phyloP scores from a whole-genome alignment of 2,113 vertebrate genomes.

The Pelecanoides urinatrix region DNA sequence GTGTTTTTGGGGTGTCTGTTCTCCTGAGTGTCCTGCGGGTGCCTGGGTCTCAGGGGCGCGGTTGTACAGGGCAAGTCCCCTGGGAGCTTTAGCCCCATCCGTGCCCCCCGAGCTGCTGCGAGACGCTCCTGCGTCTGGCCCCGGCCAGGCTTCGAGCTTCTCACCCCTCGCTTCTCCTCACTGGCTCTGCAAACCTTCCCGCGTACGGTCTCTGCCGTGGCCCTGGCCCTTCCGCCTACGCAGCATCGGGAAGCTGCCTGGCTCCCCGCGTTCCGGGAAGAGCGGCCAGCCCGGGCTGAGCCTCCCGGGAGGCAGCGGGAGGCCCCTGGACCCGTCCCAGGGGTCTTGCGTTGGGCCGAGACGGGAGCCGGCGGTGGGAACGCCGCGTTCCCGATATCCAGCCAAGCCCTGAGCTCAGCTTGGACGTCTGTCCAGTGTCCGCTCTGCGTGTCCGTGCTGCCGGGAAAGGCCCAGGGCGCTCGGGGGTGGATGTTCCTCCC shows the following conservation, averaged over 20 bases:
- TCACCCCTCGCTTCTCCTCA: no score
- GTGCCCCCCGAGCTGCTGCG: no score
- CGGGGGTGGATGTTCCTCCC: accelerated
- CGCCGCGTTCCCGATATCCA: accelerated
- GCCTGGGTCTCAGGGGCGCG: neutral
- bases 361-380: neutral
- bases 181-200: no score
- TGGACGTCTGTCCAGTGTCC: neutral
- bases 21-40: neutral
- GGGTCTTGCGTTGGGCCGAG: neutral
- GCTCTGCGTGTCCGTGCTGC: neutral
- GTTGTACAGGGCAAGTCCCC: neutral
- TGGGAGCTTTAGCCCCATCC: neutral
- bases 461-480: neutral
- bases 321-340: neutral
- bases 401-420: neutral
- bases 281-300: neutral
- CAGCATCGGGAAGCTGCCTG: neutral
- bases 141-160: neutral
- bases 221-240: no score
- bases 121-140: no score
- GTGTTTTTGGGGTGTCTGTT: no score
- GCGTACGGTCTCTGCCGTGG: neutral
- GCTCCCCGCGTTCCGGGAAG: accelerated
- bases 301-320: neutral